Evolutionary conservation across 1,140 invertebrate species (phyloP), one percentile per base, ranked within the genome.

Genomic region (Diabrotica undecimpunctata): DNA sequence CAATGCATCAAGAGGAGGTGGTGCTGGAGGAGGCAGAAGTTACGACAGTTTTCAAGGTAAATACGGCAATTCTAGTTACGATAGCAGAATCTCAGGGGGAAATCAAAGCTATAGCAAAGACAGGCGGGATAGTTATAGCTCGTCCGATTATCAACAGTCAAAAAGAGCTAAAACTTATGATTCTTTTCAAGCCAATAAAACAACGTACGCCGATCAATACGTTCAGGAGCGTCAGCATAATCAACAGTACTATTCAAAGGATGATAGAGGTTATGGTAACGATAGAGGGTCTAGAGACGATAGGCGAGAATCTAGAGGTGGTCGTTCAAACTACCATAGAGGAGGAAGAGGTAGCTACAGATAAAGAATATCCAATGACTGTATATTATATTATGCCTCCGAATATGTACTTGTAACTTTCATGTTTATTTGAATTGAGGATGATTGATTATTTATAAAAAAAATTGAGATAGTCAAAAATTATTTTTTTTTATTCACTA

Each of bases 181-280:
- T 64, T 72, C 72, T 46, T 79, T 77, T 70, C 77, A 77, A 70
- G 66, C 70, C 14, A 71, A 71, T 52, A 75, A 72, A 50, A 65
- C 64, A 9, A 75, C 71, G 6, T 79, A 79, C 60, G 75, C 78
- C 11, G 78, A 79, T 71, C 76, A 79, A 59, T 79, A 78, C 66
- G 77, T 78, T 39, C 73, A 77, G 66, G 78, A 79, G 56, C 72
- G 64, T 39, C 68, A 76, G 39, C 71, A 74, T 59, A 77, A 77
- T 73, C 73, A 77, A 55, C 73, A 79, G 53, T 73, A 79, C 66
- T 67, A 74, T 50, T 61, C 64, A 5, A 66, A 69, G 55, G 66
- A 67, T 14, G 62, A 60, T 12, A 39, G 61, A 14, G 64, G 61
- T 54, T 54, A 8, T 9, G 64, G 52, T 38, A 62, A 66, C 46